These are phyloP conservation scores for Mallateleia sp. DNA, from an alignment of 2,888 invertebrate genomes.

Conservation along the genomic window DNA sequence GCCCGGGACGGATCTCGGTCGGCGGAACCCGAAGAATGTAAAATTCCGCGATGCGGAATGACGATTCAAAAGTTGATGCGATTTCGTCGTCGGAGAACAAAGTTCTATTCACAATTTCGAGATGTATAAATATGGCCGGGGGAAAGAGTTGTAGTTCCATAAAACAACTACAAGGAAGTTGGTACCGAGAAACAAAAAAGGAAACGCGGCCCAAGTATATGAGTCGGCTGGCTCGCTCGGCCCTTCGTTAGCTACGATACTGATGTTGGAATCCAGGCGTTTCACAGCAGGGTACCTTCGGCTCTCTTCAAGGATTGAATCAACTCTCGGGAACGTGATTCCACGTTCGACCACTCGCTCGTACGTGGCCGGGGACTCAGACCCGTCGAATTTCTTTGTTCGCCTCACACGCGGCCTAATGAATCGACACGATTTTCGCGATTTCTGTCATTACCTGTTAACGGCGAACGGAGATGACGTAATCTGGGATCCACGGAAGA, in stretches of 20 bases:
- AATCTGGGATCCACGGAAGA: background rate
- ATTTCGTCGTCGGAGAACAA: constrained; percentile 62
- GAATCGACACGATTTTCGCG: constrained; percentile 51
- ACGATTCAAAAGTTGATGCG: constrained; percentile 67
- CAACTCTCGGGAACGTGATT: constrained; percentile 63
- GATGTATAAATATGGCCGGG: constrained; percentile 57
- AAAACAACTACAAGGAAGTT: constrained; percentile 75
- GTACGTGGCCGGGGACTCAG: constrained; percentile 49
- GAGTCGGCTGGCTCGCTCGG: constrained; percentile 78
- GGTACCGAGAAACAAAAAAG: constrained; percentile 73
- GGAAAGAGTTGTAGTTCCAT: constrained; percentile 73
- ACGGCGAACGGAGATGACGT: background rate
- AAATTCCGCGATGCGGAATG: constrained; percentile 37
- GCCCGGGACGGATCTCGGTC: constrained; percentile 8
- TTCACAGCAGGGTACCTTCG: constrained; percentile 87
- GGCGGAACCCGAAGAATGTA: constrained; percentile 50
- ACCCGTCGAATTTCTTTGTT: constrained; percentile 59
- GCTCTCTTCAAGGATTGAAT: constrained; percentile 66
- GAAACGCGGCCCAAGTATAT: constrained; percentile 66
- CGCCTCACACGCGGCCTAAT: constrained; percentile 31
- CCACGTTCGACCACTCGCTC: constrained; percentile 46
- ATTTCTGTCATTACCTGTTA: constrained; percentile 38
- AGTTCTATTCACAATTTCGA: constrained; percentile 70
- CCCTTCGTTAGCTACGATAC: constrained; percentile 88
- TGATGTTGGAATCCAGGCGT: constrained; percentile 88